Base-by-base conservation (phyloP, 2,888 invertebrate species). In the Philereme transversata region DNA sequence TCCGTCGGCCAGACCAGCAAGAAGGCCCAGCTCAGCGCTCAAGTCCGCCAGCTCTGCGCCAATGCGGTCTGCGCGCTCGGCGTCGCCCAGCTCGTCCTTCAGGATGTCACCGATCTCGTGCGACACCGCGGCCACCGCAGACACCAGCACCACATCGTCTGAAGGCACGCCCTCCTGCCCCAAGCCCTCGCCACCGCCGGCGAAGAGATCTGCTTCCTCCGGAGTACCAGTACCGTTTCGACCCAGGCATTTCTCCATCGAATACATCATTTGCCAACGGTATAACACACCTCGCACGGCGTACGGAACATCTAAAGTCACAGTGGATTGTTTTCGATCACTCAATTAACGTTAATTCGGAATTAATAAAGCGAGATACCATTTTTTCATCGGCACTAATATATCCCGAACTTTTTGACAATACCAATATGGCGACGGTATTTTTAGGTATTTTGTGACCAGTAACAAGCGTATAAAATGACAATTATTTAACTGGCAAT, bases 371-470 rank as follows among this genome's bases (percentile, higher is more conserved):
- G 78, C 81, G 85, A 84, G 84, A 88, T 88, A 88, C 79, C 92
- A 91, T 91, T 91, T 92, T 90, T 87, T 86, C 84, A 78, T 84
- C 83, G 81, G 84, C 86, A 87, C 87, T 82, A 79, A 85, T 84
- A 75, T 78, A 83, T 77, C 81, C 83, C 85, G 81, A 88, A 86
- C 79, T 87, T 90, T 91, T 92, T 92, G 92, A 92, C 92, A 92
- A 92, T 92, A 90, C 92, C 92, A 92, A 92, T 92, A 92, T 92
- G 92, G 92, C 92, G 92, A 88, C 92, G 90, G 73, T 90, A 91
- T 90, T 90, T 92, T 91, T 91, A 91, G 91, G 88, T 82, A 85
- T 89, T 78, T 86, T 89, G 82, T 90, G 87, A 87, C 88, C 88
- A 90, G 88, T 79, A 73, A 78, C 76, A 67, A 74, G 70, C 73